Percentiles rank a stretch among this genome's conserved stretches.
Evolutionary conservation across 2,888 invertebrate species (phyloP).

Genomic region (Drosophila falleni): DNA sequence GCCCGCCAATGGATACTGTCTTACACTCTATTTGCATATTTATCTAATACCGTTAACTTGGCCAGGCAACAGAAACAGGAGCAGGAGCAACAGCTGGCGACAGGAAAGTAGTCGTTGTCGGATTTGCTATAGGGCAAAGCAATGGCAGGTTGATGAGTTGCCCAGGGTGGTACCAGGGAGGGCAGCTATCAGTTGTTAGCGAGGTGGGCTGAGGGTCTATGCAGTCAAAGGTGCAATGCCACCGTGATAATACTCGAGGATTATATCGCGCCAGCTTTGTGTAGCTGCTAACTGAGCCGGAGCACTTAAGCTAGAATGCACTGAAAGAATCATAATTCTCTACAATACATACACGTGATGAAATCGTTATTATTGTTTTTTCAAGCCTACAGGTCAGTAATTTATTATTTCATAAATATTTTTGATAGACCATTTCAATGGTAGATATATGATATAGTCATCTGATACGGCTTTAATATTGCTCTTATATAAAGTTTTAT

Average conservation of each 20-base stretch:
- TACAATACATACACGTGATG: not conserved
- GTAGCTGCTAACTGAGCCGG: constrained; percentile 43
- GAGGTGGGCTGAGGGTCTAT: constrained; percentile 1
- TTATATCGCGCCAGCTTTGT: constrained; percentile 61
- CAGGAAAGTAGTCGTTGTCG: constrained; percentile 58
- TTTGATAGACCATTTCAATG: not conserved
- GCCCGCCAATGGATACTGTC: constrained; percentile 32
- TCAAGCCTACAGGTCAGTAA: not conserved
- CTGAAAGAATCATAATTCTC: constrained; percentile 14
- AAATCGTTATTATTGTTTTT: not conserved
- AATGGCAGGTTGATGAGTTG: constrained; percentile 67
- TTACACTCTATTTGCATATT: constrained; percentile 75
- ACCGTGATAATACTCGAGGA: constrained; percentile 69
- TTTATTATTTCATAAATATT: not conserved
- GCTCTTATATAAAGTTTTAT: too few species aligned
- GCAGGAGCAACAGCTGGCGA: constrained; percentile 61
- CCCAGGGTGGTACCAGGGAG: not conserved
- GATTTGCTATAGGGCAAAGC: constrained; percentile 55
- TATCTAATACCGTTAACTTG: constrained; percentile 70
- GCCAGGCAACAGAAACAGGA: constrained; percentile 40
- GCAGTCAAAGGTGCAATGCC: constrained; percentile 72
- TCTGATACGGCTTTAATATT: not conserved
- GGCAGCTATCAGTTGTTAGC: not conserved
- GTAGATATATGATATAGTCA: not conserved
- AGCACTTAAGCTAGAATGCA: constrained; percentile 45